These are phyloP conservation scores for Propithecus coquereli DNA, from an alignment of 2,113 vertebrate species.

Conservation along the genomic window DNA sequence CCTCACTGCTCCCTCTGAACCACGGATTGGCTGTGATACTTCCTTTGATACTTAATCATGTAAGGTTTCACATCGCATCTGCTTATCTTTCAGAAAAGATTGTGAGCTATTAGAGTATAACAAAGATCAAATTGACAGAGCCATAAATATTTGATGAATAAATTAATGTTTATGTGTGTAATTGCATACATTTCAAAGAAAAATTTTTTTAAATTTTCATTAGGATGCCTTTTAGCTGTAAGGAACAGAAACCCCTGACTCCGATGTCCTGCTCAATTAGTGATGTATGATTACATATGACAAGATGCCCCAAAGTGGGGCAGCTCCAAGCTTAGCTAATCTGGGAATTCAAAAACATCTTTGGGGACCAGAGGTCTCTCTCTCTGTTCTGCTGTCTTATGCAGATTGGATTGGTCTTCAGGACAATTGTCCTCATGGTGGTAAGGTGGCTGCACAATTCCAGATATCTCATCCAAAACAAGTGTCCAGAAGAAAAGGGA, in stretches of 20 bases:
- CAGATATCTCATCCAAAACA: not conserved
- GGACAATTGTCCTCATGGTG: not conserved
- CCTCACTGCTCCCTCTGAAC: not conserved
- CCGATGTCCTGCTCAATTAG: not conserved
- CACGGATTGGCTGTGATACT: not conserved
- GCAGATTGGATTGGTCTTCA: not conserved
- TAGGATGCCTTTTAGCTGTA: not conserved
- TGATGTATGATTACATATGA: not conserved
- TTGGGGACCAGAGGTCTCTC: not conserved
- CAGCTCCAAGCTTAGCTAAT: not conserved
- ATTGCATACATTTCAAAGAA: not conserved
- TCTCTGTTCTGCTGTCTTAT: not conserved
- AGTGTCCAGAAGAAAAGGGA: not conserved
- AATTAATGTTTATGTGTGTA: not conserved
- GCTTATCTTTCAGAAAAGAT: not conserved
- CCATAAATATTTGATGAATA: not conserved
- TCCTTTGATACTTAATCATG: not conserved
- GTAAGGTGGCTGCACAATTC: not conserved
- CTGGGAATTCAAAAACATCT: not conserved
- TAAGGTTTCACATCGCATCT: not conserved
- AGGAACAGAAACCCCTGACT: conserved; percentile 8
- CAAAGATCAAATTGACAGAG: not conserved
- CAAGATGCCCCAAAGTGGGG: not conserved
- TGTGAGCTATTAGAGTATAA: not conserved
- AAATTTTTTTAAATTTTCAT: not conserved